Conservation (phyloP, 1,140 invertebrate genomes). For the Lepidurus couesii region DNA sequence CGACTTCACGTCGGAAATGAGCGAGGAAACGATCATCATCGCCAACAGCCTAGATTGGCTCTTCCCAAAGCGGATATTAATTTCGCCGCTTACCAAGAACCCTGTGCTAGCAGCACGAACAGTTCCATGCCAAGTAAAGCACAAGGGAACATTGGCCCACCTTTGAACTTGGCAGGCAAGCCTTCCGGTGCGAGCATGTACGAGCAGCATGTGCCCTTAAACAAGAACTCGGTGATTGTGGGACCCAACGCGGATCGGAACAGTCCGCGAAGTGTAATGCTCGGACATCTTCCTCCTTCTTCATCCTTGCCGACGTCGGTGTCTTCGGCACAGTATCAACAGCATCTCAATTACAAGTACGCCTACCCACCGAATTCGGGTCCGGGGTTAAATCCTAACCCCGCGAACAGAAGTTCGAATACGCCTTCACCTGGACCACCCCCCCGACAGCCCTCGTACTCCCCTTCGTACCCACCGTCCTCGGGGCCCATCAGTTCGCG, state of each 20-base stretch:
- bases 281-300: neutral
- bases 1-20: neutral
- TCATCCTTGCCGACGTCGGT: neutral
- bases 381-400: neutral
- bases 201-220: neutral
- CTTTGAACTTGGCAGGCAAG: neutral
- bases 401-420: conserved; percentile 46
- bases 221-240: neutral
- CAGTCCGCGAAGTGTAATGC: neutral
- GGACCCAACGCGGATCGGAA: neutral
- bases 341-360: neutral
- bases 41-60: neutral
- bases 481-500: neutral
- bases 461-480: conserved; percentile 43
- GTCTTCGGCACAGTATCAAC: neutral
- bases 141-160: neutral
- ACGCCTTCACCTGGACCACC: conserved; percentile 45
- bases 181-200: neutral
- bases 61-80: conserved; percentile 9
- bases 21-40: neutral
- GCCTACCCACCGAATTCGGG: neutral
- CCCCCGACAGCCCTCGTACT: conserved; percentile 43
- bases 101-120: neutral
- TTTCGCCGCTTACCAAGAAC: neutral
- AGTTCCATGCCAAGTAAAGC: neutral